Percentiles rank a stretch among this genome's conserved stretches.
These are phyloP conservation scores for Mesorhabditis spiculigera DNA, from an alignment of 2,888 invertebrate species.

Conservation along the genomic window DNA sequence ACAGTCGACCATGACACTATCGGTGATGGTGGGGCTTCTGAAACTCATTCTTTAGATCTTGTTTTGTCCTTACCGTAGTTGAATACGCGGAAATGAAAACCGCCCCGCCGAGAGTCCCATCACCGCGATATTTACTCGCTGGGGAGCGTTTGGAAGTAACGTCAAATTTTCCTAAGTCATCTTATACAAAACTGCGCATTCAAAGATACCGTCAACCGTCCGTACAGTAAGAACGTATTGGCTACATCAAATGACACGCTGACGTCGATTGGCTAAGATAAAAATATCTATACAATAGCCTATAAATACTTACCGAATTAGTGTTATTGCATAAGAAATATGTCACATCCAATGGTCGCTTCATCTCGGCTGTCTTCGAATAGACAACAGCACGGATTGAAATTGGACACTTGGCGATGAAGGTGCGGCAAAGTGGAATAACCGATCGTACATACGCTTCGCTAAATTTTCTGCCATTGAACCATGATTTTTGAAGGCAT, in stretches of 20 bases:
- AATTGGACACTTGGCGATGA: background rate
- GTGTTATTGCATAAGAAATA: slow-evolving; percentile 1
- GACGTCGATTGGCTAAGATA: background rate
- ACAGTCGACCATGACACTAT: background rate
- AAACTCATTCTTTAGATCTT: background rate
- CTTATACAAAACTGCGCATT: too few species aligned
- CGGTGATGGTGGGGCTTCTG: slow-evolving; percentile 2
- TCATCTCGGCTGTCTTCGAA: background rate
- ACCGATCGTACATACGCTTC: background rate
- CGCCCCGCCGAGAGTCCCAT: background rate
- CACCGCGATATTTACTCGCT: background rate
- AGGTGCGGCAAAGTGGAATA: background rate
- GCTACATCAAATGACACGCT: background rate
- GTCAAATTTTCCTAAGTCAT: background rate
- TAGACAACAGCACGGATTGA: background rate
- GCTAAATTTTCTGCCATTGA: too few species aligned
- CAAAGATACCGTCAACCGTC: background rate
- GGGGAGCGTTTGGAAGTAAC: slow-evolving; percentile 1
- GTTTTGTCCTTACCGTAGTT: background rate
- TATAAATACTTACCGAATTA: background rate
- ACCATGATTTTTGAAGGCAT: background rate
- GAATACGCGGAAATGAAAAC: slow-evolving; percentile 1
- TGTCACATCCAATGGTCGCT: background rate
- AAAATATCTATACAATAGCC: background rate
- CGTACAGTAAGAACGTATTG: background rate